Evolutionary conservation across 1,140 invertebrate species (phyloP), one percentile per base, ranked within the genome.

Genomic region (Brachionus calyciflorus): DNA sequence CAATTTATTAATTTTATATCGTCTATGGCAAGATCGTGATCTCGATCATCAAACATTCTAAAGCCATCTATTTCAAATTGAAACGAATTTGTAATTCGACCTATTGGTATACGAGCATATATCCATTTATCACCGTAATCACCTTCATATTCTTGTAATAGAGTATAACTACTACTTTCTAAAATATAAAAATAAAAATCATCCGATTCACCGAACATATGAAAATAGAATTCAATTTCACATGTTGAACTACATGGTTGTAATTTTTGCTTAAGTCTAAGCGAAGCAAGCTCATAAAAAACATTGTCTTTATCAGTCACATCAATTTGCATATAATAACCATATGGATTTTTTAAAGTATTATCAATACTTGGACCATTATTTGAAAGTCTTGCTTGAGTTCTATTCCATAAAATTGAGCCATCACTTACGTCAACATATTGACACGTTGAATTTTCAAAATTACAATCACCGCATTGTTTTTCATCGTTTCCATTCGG

Each of bases 101-200:
- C 82, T 37, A 84, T 79, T 3, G 89, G 88, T 1, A 90, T 87
- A 81, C 89, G 88, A 3, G 88, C 89, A 78, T 88, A 85, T 78
- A 89, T 89, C 90, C 90, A 91, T 1, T 87, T 86, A 78, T 90
- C 90, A 0, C 90, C 90, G 33, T 90, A 87, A 80, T 90, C 89
- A 12, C 89, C 69, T 4, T 89, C 10, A 83, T 83, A 4, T 89
- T 82, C 24, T 85, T 83, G 89, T 90, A 91, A 9, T n/a, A 73
- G 10, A 24, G 69, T 51, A 28, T 73, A 73, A 9, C 12, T 30
- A 14, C n/a, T 24, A 91, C 85, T 24, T 88, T 86, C 26, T 83
- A 82, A 44, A 85, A 83, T 80, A 85, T 78, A 78, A 79, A 78
- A 77, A 84, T 65, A 57, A 55, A 78, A 33, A 77, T 79, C 78